Percentiles rank a stretch among this genome's conserved stretches.
phyloP scores from a whole-genome alignment of 2,888 invertebrate species.

The Coenonympha glycerion region DNA sequence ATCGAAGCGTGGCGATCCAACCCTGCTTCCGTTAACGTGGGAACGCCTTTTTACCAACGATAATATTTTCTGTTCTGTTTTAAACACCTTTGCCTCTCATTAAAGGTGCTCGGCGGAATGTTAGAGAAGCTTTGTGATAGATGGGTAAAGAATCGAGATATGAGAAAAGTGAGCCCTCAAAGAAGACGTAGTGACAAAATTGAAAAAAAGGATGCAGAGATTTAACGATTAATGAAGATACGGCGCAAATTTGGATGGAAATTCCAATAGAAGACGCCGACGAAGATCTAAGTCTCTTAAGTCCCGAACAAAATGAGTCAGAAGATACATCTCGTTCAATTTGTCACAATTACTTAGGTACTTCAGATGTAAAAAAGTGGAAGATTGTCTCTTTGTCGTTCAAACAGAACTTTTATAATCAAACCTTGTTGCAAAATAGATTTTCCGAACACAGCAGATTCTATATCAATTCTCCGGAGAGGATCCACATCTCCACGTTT shows the following conservation, averaged over 20 bases:
- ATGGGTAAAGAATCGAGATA: too few relatives aligned
- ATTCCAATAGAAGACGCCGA: too few relatives aligned
- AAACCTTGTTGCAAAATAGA: constrained; percentile 24
- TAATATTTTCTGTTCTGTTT: constrained; percentile 43
- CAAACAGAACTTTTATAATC: constrained; percentile 29
- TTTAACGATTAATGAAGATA: too few relatives aligned
- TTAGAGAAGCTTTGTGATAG: too few relatives aligned
- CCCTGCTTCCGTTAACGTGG: constrained; percentile 65
- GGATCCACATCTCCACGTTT: constrained; percentile 39
- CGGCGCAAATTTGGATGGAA: too few relatives aligned
- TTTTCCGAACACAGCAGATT: constrained; percentile 37
- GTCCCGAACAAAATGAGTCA: too few relatives aligned
- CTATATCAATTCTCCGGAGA: constrained; percentile 29
- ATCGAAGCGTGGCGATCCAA: constrained; percentile 67
- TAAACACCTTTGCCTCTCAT: constrained; percentile 29
- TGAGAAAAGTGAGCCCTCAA: too few relatives aligned
- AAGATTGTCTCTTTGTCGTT: constrained; percentile 17
- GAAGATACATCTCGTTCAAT: too few relatives aligned
- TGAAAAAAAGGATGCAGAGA: too few relatives aligned
- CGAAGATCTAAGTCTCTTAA: too few relatives aligned
- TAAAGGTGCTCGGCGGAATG: not conserved
- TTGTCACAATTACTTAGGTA: constrained; percentile 20
- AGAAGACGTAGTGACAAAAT: too few relatives aligned
- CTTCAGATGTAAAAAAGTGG: constrained; percentile 7
- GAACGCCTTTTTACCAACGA: constrained; percentile 57